A percentile compares a stretch with the other conserved stretches of the same genome.
Evolutionary conservation across 2,797 vertebrate genomes (phyloP).

Genomic region (Hozukius guyotensis): DNA sequence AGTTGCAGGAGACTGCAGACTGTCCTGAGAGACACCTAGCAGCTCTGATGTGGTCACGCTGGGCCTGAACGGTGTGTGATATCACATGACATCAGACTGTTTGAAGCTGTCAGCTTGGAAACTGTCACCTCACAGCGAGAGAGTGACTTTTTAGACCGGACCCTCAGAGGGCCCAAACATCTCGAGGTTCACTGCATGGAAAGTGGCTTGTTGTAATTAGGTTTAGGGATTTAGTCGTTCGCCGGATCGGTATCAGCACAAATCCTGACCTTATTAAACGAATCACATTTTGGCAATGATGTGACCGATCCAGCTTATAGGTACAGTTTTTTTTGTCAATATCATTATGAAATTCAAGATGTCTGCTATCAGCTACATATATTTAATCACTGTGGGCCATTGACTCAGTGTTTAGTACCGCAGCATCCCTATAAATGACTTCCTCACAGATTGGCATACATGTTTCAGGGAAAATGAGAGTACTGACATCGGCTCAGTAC

Average conservation of each 20-base stretch:
- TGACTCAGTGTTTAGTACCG: neutral
- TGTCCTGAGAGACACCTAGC: conserved; percentile 33
- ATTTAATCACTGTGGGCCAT: neutral
- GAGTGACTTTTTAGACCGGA: neutral
- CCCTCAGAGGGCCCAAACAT: neutral
- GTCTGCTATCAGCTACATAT: neutral
- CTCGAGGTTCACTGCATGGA: neutral
- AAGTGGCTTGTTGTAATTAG: conserved; percentile 2
- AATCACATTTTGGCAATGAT: neutral
- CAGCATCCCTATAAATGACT: neutral
- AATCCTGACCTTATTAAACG: neutral
- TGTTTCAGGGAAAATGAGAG: neutral
- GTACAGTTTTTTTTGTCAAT: neutral
- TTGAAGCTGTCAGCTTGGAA: conserved; percentile 11
- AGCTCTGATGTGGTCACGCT: conserved; percentile 6
- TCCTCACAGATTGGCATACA: neutral
- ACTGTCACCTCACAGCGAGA: conserved; percentile 2
- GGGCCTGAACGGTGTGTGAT: conserved; percentile 4
- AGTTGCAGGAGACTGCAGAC: conserved; percentile 22
- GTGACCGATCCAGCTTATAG: neutral
- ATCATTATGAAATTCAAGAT: neutral
- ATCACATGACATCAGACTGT: conserved; percentile 1
- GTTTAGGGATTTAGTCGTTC: neutral
- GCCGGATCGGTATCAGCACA: neutral
- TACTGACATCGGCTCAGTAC: too few species aligned